Base-by-base conservation (phyloP, 53 echinoderm and acorn worm species). In the Hippasteria phrygiana region DNA sequence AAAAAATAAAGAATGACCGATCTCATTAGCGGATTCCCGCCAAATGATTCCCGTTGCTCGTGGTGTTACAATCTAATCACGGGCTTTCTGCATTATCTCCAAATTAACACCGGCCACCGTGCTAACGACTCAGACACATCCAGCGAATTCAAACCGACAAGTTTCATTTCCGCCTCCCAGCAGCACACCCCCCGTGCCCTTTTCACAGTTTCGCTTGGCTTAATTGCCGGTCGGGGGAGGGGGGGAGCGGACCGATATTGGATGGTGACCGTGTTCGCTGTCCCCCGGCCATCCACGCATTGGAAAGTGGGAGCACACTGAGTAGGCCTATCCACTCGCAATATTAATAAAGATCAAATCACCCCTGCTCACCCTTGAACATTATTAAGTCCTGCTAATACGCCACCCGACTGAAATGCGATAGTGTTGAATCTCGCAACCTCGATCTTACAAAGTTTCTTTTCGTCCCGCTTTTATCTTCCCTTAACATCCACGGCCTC, bases 261-360 rank as follows among this genome's bases (percentile, higher is more conserved):
- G 28, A 74, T 42, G 24, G 1, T n/a, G 43, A 16, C 41, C 24
- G 31, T 10, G 47, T 46, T 29, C 29, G 28, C 12, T 32, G 1
- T 72, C 13, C 4, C 10, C 27, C 11, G 29, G 27, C 31, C 47
- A 26, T 67, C 59, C n/a, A 24, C 59, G 59, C 7, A 24, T 22
- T 24, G n/a, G 20, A 24, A 24, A 59, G 59, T 59, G 59, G 7
- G 59, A 26, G 56, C 22, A 9, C 24, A n/a, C n/a, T n/a, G 59
- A 59, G 26, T 26, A 24, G 41, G 24, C 75, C 31, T 9, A 48
- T 41, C 85, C 37, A 47, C 50, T 47, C 48, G 48, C 35, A 70
- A 50, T 51, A 69, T 69, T 85, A 85, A 85, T 85, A 70, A 85
- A 85, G 85, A 71, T 71, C 50, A 71, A 70, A 71, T 71, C 71